A percentile compares a stretch with the other conserved stretches of the same genome.
These are phyloP conservation scores for Pseudochaenichthys georgianus DNA, from an alignment of 2,797 vertebrate genomes.

Conservation along the genomic window DNA sequence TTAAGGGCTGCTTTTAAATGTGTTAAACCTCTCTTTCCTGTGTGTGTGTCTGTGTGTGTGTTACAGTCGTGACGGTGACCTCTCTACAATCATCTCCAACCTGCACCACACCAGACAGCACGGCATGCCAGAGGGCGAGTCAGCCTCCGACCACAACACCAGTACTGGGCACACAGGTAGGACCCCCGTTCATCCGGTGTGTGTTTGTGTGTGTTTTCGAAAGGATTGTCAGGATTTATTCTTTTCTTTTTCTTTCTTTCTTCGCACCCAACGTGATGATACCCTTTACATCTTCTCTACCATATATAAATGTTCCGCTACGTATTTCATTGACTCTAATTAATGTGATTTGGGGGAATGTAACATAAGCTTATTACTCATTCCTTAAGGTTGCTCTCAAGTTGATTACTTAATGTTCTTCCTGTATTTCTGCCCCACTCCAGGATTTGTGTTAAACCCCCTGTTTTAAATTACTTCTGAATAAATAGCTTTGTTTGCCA, in stretches of 20 bases:
- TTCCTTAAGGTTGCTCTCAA: conserved; percentile 81
- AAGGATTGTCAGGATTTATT: conserved; percentile 5
- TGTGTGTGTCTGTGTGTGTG: conserved; percentile 34
- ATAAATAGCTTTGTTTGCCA: conserved; percentile 87
- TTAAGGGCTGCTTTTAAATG: conserved; percentile 41
- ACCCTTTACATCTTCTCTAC: conserved; percentile 36
- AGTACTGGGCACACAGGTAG: conserved; percentile 92
- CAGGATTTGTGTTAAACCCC: conserved; percentile 79
- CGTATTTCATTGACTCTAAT: conserved; percentile 79
- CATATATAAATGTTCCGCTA: conserved; percentile 65
- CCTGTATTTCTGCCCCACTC: conserved; percentile 77
- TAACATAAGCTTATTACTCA: conserved; percentile 83
- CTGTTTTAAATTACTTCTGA: conserved; percentile 81
- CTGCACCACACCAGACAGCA: conserved; percentile 95
- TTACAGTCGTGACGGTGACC: conserved; percentile 93
- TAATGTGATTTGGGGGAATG: conserved; percentile 80
- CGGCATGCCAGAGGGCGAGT: conserved; percentile 95
- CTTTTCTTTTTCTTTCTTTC: not conserved
- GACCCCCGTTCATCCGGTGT: conserved; percentile 49
- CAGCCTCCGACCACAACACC: conserved; percentile 90
- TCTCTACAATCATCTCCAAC: conserved; percentile 95
- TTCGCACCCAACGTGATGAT: conserved; percentile 23
- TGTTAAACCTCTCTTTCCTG: conserved; percentile 41
- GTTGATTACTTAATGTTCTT: conserved; percentile 85
- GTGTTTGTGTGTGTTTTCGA: conserved; percentile 1